Evolutionary conservation across 37 sponge, comb jelly and placozoan species (phyloP), one percentile per base, ranked within the genome.

Genomic region (Spongilla lacustris): DNA sequence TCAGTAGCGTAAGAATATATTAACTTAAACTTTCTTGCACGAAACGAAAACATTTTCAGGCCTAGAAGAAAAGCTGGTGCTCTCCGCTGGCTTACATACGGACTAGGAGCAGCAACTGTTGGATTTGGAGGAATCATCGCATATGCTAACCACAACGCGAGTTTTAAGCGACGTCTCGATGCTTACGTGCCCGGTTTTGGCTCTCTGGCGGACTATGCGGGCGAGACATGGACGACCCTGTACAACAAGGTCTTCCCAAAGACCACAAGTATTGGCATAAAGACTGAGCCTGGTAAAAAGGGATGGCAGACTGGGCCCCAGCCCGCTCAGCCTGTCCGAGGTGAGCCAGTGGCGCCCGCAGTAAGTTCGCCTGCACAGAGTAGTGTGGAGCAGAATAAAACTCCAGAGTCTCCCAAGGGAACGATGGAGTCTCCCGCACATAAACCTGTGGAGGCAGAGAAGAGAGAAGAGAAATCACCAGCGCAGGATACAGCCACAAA

Each of bases 171-270:
- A 22, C 66, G 25, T 21, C 85, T 81, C 22, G 67, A 92, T 30
- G 66, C 73, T 4, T 79, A 76, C 66, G 70, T 87, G 19, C 92
- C 92, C 48, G 92, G 92, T 33, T 92, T 91, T 73, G 68, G 68
- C 50, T 21, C 35, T 1, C n/a, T 79, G 76, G 81, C 81, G 12
- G 87, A 91, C 73, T 33, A 23, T 0, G 50, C 50, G 26, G 78
- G 78, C 13, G 85, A 76, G 30, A 9, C 31, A 28, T 91, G 75
- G 78, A 36, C 77, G 1, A 36, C 9, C 25, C 23, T 81, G 9
- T 68, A 21, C 13, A 74, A 79, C n/a, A 67, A 27, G 0, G 8
- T 80, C 21, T 71, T 19, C 11, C 58, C 58, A 8, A 58, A 58
- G 58, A 6, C 19, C 1, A 58, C 58, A 58, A 58, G 58, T 17